These are phyloP conservation scores for Pseudococcus longispinus DNA, from an alignment of 2,888 invertebrate species.

Conservation along the genomic window DNA sequence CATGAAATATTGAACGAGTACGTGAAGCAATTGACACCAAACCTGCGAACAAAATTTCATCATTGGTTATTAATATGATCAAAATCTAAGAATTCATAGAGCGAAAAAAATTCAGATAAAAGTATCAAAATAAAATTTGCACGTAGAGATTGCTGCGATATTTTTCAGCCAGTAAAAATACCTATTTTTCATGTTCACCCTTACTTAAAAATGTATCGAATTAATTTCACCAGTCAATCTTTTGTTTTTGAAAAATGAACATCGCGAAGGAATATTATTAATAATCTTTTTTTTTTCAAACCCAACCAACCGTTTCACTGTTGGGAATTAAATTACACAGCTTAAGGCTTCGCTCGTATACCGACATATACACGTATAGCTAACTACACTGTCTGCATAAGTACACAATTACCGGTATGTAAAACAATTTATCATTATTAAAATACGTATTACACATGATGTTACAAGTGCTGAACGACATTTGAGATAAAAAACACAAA, in stretches of 20 bases:
- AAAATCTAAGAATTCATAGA: not conserved
- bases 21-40: slow-evolving; percentile 82
- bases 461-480: not conserved
- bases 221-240: slow-evolving; percentile 27
- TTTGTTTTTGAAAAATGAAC: slow-evolving; percentile 40
- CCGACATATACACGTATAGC: not conserved
- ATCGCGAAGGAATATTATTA: not conserved
- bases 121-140: not conserved
- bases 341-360: not conserved
- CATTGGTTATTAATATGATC: not conserved
- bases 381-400: not conserved
- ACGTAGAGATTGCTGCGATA: not conserved
- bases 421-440: slow-evolving; percentile 35
- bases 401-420: not conserved
- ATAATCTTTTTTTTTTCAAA: not conserved
- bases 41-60: slow-evolving; percentile 64
- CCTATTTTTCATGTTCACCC: not conserved
- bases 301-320: not conserved
- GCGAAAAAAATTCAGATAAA: not conserved
- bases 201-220: not conserved
- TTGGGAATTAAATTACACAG: slow-evolving; percentile 12
- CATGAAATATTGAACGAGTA: slow-evolving; percentile 84
- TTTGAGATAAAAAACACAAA: not conserved
- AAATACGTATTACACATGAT: not conserved
- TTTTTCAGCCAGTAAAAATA: not conserved